phyloP scores from a whole-genome alignment of 2,888 invertebrate genomes.

The Drymonia ruficornis region DNA sequence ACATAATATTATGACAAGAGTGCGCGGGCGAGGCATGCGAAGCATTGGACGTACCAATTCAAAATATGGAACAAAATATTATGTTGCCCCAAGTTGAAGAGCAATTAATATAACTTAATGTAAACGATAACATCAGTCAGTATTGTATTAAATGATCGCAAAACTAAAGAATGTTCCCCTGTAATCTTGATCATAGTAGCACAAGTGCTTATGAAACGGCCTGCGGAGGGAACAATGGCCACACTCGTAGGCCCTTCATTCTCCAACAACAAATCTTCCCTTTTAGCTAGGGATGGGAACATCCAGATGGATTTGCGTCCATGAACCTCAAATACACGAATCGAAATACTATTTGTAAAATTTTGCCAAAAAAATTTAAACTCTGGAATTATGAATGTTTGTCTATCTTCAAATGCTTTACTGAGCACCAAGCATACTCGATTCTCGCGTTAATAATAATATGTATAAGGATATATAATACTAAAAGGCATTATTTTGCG shows the following conservation, averaged over 20 bases:
- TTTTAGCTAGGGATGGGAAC: constrained; percentile 40
- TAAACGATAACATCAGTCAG: constrained; percentile 32
- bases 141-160: constrained; percentile 42
- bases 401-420: too few relatives aligned
- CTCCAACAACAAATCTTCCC: constrained; percentile 78
- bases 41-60: too few relatives aligned
- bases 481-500: too few relatives aligned
- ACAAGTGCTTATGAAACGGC: constrained; percentile 77
- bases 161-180: constrained; percentile 50
- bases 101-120: constrained; percentile 18
- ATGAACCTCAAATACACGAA: background rate
- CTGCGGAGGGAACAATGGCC: constrained; percentile 71
- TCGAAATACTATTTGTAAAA: too few relatives aligned
- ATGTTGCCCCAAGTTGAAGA: constrained; percentile 4
- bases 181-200: constrained; percentile 74
- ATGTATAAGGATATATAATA: too few relatives aligned
- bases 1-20: too few relatives aligned
- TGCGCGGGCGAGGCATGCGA: too few relatives aligned
- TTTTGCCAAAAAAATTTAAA: too few relatives aligned
- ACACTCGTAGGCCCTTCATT: constrained; percentile 73
- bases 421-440: too few relatives aligned
- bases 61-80: too few relatives aligned
- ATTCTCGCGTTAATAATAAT: too few relatives aligned
- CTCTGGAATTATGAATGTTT: too few relatives aligned
- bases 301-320: constrained; percentile 4